Evolutionary conservation across 2,113 vertebrate genomes (phyloP).

Genomic region (Corapipo altera): DNA sequence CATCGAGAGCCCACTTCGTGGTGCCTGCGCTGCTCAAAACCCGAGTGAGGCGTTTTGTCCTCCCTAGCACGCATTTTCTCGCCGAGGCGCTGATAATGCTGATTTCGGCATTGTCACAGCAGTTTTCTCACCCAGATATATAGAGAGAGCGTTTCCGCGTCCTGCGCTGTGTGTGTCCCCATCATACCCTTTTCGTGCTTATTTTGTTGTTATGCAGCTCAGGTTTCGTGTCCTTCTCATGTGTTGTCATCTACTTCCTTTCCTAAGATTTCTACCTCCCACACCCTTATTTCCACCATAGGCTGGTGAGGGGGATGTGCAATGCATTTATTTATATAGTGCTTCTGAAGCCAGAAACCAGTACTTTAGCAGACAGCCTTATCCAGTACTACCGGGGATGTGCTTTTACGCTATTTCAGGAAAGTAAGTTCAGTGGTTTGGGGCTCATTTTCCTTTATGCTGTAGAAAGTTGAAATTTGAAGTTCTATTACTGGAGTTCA

Average conservation of each 20-base stretch:
- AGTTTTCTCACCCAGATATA: rapidly evolving
- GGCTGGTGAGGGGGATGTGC: neutral
- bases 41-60: rapidly evolving
- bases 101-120: neutral
- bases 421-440: neutral
- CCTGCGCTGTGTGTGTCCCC: neutral
- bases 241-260: neutral
- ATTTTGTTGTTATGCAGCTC: neutral
- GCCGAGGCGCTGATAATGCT: neutral
- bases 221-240: neutral
- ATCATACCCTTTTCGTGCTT: neutral
- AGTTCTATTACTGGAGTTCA: neutral
- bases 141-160: neutral
- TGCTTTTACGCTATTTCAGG: neutral
- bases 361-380: neutral
- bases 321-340: neutral
- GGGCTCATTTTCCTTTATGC: neutral
- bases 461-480: neutral
- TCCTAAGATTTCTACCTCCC: neutral
- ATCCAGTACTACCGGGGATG: neutral
- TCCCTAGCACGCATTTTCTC: neutral
- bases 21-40: too few species aligned
- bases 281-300: neutral
- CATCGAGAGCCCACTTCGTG: rapidly evolving
- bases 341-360: neutral